Conservation (phyloP, 2,113 vertebrate genomes). For the Oreochromis tanganicae region DNA sequence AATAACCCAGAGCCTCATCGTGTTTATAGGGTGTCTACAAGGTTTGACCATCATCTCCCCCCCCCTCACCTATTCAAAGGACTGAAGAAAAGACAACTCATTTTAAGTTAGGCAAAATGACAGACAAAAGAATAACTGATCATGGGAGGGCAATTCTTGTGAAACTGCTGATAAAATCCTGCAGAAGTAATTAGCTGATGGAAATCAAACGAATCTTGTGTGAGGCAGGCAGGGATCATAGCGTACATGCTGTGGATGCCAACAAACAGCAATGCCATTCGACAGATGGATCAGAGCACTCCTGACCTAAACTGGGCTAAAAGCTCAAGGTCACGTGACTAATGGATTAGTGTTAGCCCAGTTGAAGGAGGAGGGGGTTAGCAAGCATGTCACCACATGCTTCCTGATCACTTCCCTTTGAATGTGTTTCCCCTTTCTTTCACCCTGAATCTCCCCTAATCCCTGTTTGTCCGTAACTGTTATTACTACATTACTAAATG, state of each 20-base stretch:
- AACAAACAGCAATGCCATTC: constrained; percentile 50
- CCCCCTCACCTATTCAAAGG: neutral
- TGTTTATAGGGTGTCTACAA: neutral
- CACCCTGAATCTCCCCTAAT: neutral
- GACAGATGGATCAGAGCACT: constrained; percentile 59
- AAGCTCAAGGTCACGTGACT: constrained; percentile 61
- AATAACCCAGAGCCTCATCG: constrained; percentile 25
- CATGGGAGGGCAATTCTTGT: neutral
- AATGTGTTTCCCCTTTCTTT: constrained; percentile 43
- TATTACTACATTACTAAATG: neutral
- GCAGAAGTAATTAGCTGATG: neutral
- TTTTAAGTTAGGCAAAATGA: neutral
- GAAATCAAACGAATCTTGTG: constrained; percentile 1
- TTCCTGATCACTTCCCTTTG: constrained; percentile 60
- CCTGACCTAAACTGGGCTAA: constrained; percentile 39
- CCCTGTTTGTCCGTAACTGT: neutral
- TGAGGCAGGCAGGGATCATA: constrained; percentile 7
- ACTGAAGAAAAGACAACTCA: neutral
- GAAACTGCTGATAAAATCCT: neutral
- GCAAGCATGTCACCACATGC: constrained; percentile 41
- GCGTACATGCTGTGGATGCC: constrained; percentile 21
- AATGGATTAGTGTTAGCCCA: constrained; percentile 61
- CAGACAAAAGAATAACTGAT: neutral
- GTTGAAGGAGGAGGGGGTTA: constrained; percentile 51
- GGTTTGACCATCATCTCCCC: neutral